These are phyloP conservation scores for Cephus runcator DNA, from an alignment of 2,888 invertebrate genomes.

Conservation along the genomic window DNA sequence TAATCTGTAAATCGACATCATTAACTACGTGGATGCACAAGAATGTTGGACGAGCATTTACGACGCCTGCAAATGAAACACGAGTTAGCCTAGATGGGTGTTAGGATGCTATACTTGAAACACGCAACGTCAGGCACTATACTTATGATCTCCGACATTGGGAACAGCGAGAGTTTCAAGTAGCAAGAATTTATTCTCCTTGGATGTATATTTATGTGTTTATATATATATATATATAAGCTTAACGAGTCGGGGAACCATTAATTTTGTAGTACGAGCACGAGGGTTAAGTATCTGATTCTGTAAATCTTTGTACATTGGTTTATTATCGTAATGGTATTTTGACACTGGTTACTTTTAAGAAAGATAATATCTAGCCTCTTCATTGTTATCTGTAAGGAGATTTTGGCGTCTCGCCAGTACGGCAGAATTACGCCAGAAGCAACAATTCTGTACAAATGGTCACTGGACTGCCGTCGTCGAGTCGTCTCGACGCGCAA, in stretches of 20 bases:
- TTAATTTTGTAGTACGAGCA: background rate
- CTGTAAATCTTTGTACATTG: constrained; percentile 58
- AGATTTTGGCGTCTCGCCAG: constrained; percentile 41
- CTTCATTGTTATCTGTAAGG: constrained; percentile 43
- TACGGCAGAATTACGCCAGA: constrained; percentile 44
- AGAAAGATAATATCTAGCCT: constrained; percentile 65
- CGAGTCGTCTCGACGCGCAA: background rate
- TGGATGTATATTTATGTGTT: background rate
- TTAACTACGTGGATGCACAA: background rate
- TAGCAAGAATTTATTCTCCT: background rate
- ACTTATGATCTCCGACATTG: constrained; percentile 36
- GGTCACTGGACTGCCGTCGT: constrained; percentile 22
- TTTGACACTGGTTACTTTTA: constrained; percentile 65
- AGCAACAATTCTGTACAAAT: constrained; percentile 50
- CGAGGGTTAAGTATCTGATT: background rate
- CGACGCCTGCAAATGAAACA: background rate
- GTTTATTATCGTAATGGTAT: constrained; percentile 62
- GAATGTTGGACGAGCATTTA: background rate
- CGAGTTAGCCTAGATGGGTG: background rate
- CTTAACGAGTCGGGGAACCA: background rate
- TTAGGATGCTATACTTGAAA: background rate
- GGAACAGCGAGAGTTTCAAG: constrained; percentile 23
- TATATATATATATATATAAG: background rate
- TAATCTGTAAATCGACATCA: background rate
- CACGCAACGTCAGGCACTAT: constrained; percentile 35